Conservation (phyloP, 2,888 invertebrate genomes). For the Anoplius nigerrimus region DNA sequence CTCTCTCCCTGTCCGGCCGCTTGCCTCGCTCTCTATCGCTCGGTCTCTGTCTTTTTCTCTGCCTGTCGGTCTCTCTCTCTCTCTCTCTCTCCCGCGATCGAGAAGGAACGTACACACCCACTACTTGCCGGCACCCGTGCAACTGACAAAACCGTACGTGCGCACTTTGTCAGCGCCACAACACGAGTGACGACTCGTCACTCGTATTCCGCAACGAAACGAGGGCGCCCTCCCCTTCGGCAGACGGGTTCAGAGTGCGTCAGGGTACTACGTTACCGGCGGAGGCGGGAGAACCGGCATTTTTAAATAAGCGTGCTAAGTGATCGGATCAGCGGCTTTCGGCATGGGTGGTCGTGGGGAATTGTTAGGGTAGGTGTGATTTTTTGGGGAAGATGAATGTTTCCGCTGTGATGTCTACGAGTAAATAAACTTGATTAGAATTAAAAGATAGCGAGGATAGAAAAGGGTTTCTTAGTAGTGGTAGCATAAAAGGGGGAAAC, state of each 20-base stretch:
- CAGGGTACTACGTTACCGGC: background rate
- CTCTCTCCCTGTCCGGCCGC: slow-evolving; percentile 2
- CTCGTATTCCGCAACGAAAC: background rate
- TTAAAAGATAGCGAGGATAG: no score
- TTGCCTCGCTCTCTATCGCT: slow-evolving; percentile 20
- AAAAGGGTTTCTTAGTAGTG: no score
- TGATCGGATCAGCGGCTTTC: no score
- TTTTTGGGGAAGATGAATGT: no score
- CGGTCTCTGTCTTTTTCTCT: background rate
- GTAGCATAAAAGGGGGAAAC: no score
- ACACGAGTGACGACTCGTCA: slow-evolving; percentile 60
- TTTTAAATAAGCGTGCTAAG: no score
- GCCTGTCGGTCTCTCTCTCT: background rate
- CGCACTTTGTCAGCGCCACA: slow-evolving; percentile 59
- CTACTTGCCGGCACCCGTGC: slow-evolving; percentile 54
- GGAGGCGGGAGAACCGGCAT: background rate
- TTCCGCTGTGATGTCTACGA: no score
- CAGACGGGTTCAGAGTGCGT: background rate
- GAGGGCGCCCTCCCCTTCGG: background rate
- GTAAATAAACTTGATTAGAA: no score
- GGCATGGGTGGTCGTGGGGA: no score
- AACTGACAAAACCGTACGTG: slow-evolving; percentile 55
- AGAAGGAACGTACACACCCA: slow-evolving; percentile 53
- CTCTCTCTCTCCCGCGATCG: background rate
- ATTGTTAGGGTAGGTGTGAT: no score